Base-by-base conservation (phyloP, 2,113 vertebrate genomes). In the Crotalus viridis region DNA sequence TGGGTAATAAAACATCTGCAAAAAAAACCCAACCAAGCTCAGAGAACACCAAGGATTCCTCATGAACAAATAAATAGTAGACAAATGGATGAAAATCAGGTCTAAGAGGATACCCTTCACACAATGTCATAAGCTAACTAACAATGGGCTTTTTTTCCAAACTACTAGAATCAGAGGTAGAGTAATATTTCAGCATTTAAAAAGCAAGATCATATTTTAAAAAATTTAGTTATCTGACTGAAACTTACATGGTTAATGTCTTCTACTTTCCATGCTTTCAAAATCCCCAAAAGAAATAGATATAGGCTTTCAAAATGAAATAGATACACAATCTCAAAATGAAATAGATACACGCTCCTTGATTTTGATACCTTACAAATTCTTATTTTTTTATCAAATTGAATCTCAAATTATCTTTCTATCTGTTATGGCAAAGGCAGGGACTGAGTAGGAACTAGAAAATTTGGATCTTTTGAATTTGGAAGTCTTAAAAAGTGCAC, bases 371-470 rank as follows among this genome's bases (percentile, higher is more conserved):
- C 2, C 15, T 19, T 74, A 74, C 5, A 74, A 74, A 74, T 5
- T 74, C 1, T 33, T 74, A 5, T 74, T 74, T 69, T 69, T 13
- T 64, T 3, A 69, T 69, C 28, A 69, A 17, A 15, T 4, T 33
- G 28, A 69, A 69, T 69, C 12, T 69, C 28, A 69, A 33, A 69
- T 69, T 69, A 69, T n/a, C 10, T 85, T 21, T 64, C n/a, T 74
- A 19, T 39, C 15, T 74, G 13, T 74, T 33, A 17, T 90, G n/a
- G 88, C n/a, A 94, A 95, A 89, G 39, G 88, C 24, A 28, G 89
- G 51, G 48, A 90, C 54, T 10, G 22, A 59, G 55, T 5, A 0
- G 0, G 17, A 91, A 88, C 28, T 59, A 22, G n/a, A 81, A 81
- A 33, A 81, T 81, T 33, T 81, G 74, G 33, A 81, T 21, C 74